phyloP scores from a whole-genome alignment of 2,888 invertebrate genomes.

The Thymelicus acteon region DNA sequence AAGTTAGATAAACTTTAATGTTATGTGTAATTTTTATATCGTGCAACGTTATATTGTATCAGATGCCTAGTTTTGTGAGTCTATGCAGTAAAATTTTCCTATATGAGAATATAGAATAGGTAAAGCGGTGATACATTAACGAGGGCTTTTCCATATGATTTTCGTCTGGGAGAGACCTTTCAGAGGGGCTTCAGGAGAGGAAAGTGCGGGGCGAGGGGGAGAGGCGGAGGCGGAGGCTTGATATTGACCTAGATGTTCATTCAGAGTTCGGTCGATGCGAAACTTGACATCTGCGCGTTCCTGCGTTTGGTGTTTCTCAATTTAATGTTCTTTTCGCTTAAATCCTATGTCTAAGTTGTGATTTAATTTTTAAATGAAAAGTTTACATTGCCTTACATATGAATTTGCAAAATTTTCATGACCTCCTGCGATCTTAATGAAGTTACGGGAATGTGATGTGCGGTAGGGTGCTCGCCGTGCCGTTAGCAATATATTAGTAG shows the following conservation, averaged over 20 bases:
- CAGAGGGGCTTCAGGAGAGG: slow-evolving; percentile 54
- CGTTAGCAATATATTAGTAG: slow-evolving; percentile 44
- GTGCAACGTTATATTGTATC: not conserved
- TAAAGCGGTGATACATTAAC: slow-evolving; percentile 9
- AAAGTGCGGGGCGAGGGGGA: slow-evolving; percentile 57
- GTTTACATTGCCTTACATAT: slow-evolving; percentile 8
- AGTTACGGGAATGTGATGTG: slow-evolving; percentile 58
- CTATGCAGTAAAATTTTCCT: not conserved
- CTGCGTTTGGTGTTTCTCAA: slow-evolving; percentile 78
- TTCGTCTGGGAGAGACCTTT: slow-evolving; percentile 67
- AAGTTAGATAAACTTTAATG: no score
- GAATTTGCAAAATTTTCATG: slow-evolving; percentile 8
- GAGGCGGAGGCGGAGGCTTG: slow-evolving; percentile 76
- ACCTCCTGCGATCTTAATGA: not conserved
- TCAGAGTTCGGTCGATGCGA: slow-evolving; percentile 85
- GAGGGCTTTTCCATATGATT: slow-evolving; percentile 65
- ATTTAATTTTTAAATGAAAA: slow-evolving; percentile 24
- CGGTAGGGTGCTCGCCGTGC: slow-evolving; percentile 55
- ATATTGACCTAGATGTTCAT: slow-evolving; percentile 85
- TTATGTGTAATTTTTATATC: not conserved
- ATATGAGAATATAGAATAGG: not conserved
- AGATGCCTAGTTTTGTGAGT: not conserved
- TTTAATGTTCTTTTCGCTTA: slow-evolving; percentile 64
- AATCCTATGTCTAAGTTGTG: slow-evolving; percentile 9
- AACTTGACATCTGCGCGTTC: slow-evolving; percentile 84